phyloP scores from a whole-genome alignment of 2,113 vertebrate species.

The Gracilinanus agilis region DNA sequence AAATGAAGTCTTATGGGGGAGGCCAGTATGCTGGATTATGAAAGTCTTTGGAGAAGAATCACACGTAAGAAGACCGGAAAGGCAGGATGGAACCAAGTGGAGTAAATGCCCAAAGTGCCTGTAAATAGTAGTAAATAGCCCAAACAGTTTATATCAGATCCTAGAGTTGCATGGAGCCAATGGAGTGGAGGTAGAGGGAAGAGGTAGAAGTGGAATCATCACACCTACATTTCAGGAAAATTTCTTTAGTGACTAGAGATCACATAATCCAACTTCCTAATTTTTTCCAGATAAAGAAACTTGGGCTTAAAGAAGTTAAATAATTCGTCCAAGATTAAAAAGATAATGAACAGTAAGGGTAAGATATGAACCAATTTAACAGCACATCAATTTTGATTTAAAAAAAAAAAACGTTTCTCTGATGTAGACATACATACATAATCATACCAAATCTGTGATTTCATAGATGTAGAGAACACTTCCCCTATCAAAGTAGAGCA shows the following conservation, averaged over 20 bases:
- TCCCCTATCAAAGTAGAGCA: neutral
- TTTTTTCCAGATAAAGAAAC: neutral
- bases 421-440: neutral
- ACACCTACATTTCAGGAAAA: neutral
- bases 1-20: neutral
- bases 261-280: neutral
- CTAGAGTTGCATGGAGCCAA: neutral
- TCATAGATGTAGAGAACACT: neutral
- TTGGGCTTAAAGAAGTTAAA: neutral
- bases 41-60: neutral
- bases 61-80: neutral
- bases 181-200: neutral
- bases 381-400: neutral
- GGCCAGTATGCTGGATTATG: neutral
- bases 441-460: neutral
- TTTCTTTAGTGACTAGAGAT: neutral
- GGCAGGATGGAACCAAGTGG: neutral
- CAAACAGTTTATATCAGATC: neutral
- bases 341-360: neutral
- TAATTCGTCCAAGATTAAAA: neutral
- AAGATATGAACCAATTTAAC: neutral
- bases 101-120: neutral
- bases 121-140: neutral
- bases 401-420: neutral
- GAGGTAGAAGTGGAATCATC: neutral